Evolutionary conservation across 2,113 vertebrate species (phyloP), one percentile per base, ranked within the genome.

Genomic region (Amia ocellicauda): DNA sequence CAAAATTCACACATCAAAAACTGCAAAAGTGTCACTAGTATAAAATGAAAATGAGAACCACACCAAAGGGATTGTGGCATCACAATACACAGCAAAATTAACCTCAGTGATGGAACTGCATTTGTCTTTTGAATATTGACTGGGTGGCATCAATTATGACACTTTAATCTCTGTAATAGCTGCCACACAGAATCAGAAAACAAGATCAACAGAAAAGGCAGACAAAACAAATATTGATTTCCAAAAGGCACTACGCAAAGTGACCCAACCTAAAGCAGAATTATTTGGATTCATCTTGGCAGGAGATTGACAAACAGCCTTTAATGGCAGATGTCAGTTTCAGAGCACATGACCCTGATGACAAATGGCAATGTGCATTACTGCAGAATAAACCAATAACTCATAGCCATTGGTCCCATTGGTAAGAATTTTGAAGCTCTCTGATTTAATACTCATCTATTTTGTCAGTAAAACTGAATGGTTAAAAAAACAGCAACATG

Each of bases 221-320:
- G 42, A 47, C 11, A 27, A 27, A 22, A 47, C 22, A 28, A 26
- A 49, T 45, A 60, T 60, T 24, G 42, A 60, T 60, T 60, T 45
- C 43, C 26, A 36, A 24, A 22, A 17, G 23, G n/a, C 42, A 8
- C 28, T 60, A 58, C 19, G 42, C 58, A 60, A 40, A 60, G 45
- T 27, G 27, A n/a, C 42, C 17, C 17, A 49, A 20, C 13, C 4
- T 29, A 28, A n/a, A 26, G 58, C 24, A 47, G 19, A 60, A 60
- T 60, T 60, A 45, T 47, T 60, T 47, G 58, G 24, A 60, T 47
- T 58, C 40, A 14, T 60, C 47, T 22, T 47, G 58, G 41, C 22
- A 49, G 26, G 13, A 60, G 41, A 28, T 13, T 27, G 23, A 26
- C 41, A 49, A 43, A 60, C 47, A 17, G 26, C 41, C 13, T 28